Evolutionary conservation across 2,797 vertebrate genomes (phyloP).

Genomic region (Jordanella pulchra): DNA sequence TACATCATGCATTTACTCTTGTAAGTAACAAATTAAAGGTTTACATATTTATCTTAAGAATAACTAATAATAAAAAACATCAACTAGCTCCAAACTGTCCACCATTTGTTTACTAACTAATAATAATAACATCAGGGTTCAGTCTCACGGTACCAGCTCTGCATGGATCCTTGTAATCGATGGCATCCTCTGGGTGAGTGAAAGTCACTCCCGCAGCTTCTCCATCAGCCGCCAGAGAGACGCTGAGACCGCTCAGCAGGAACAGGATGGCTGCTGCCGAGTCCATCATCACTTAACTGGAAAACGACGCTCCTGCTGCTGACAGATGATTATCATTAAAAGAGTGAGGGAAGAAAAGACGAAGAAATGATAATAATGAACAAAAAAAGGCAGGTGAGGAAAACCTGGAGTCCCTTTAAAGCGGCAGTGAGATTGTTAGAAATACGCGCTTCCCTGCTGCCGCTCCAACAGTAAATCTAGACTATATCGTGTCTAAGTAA

Average conservation of each 20-base stretch:
- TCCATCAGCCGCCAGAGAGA: slow-evolving; percentile 57
- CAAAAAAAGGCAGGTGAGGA: slow-evolving; percentile 9
- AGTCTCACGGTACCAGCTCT: slow-evolving; percentile 78
- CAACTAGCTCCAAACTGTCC: neutral
- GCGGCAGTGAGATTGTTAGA: slow-evolving; percentile 77
- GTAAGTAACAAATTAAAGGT: too few relatives aligned
- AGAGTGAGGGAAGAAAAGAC: slow-evolving; percentile 3
- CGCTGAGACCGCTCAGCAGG: slow-evolving; percentile 60
- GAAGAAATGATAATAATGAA: neutral
- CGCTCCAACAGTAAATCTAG: slow-evolving; percentile 32
- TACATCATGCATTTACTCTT: too few relatives aligned
- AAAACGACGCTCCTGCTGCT: slow-evolving; percentile 1
- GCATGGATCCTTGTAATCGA: slow-evolving; percentile 84
- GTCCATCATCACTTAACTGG: slow-evolving; percentile 59
- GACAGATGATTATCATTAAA: neutral
- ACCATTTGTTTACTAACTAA: neutral
- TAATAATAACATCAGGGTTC: neutral
- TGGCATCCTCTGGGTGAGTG: slow-evolving; percentile 56
- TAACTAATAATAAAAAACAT: neutral
- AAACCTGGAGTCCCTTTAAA: slow-evolving; percentile 18
- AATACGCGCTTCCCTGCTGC: slow-evolving; percentile 67
- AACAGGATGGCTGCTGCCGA: slow-evolving; percentile 49
- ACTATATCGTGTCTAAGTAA: neutral
- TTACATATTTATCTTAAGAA: too few relatives aligned
- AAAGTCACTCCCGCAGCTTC: slow-evolving; percentile 55